Evolutionary conservation across 2,888 invertebrate species (phyloP), one percentile per base, ranked within the genome.

Genomic region (Ectobius pallidus): DNA sequence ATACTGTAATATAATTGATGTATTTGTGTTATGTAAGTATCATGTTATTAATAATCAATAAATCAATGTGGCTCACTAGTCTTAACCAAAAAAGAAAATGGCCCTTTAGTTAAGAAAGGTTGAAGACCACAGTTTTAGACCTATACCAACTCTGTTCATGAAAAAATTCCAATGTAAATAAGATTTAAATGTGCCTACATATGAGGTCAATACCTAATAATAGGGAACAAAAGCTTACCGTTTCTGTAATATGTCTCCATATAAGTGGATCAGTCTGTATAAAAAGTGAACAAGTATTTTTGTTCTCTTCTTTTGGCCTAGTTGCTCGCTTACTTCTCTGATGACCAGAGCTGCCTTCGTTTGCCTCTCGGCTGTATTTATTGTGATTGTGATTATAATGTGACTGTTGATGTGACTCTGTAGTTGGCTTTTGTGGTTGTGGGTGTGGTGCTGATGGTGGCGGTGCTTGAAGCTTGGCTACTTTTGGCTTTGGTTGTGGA

Each of bases 251-350:
- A 82, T 97, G 96, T 81, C 93, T 90, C 96, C 98, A 99, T 82
- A 99, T 93, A 78, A 97, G 90, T 77, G 99, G 98, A 86, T 99
- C 99, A 25, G 99, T 98, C 85, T 99, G 97, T 84, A 99, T 95
- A 84, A 93, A 98, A 77, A 99, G 89, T 71, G 96, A 95, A 84
- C 98, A 99, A 73, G 97, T 95, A 84, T 94, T 95, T 58, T 78
- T 79, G 81, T 90, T 91, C 81, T 92, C 89, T 78, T 91, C 92
- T 77, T 89, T 87, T 75, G 88, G 82, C 73, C 87, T 82, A 44
- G 88, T 84, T 30, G 88, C 89, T 71, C 90, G 85, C 74, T 87
- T 85, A 77, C 86, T 81, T 20, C 89, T 84, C 79, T 83, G 82
- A 80, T 86, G 84, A 79, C 82, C 83, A 75, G 20, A 52, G 42